Base-by-base conservation (phyloP, 2,113 vertebrate genomes). In the Urocitellus parryii region DNA sequence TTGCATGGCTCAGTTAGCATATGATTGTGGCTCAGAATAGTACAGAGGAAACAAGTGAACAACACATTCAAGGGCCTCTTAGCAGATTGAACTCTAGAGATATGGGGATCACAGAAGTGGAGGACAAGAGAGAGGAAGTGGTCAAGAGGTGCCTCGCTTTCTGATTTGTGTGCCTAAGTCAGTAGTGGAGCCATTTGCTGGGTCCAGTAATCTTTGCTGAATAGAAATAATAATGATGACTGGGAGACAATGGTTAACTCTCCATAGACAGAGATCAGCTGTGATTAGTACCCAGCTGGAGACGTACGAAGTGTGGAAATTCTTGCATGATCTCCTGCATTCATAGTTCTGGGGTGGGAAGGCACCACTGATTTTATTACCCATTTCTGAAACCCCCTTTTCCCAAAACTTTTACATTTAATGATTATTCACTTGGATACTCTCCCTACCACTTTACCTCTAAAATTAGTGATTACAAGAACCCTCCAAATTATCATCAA, bases 381-480 rank as follows among this genome's bases (percentile, higher is more conserved):
- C 56, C 56, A 18, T 95, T 88, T 93, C 87, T 90, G 77, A 95
- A 86, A 27, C 9, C 37, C 58, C 24, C 81, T 84, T 79, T 39
- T 4, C 2, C 39, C 32, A 63, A 95, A 96, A 97, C 13, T 14
- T 97, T 77, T 93, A 61, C 51, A 84, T 90, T 97, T 94, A 89
- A 89, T 94, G 63, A 84, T 96, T 94, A 95, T 94, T 95, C 94
- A 83, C 84, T 93, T 84, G 74, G 51, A 90, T 86, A 84, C 12
- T 96, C 58, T 96, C 45, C 25, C 86, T 83, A 95, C 24, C 65
- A 83, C 91, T 95, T 96, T 65, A 87, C 95, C 93, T 96, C 91
- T 92, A 88, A 96, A 95, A 95, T 92, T 53, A 95, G 81, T 51
- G 77, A 97, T 95, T 96, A 90, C 4, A 90, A 95, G 93, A 88